phyloP scores from a whole-genome alignment of 2,888 invertebrate species.

The Cylindroiulus punctatus region DNA sequence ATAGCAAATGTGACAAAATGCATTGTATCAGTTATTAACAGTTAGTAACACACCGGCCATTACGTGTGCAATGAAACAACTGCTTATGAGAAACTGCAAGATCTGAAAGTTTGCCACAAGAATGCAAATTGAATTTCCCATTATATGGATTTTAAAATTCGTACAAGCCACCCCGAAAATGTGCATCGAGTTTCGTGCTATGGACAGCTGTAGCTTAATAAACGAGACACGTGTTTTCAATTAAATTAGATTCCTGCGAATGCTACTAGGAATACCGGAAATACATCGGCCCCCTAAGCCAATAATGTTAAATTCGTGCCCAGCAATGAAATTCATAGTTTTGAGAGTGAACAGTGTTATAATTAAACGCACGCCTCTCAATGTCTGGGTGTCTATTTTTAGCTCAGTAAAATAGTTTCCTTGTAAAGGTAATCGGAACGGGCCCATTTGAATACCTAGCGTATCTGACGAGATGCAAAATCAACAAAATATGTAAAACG shows the following conservation, averaged over 20 bases:
- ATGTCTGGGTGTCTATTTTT: background rate
- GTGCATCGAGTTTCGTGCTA: background rate
- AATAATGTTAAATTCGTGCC: slow-evolving; percentile 27
- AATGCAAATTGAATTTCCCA: no score
- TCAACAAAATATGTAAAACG: background rate
- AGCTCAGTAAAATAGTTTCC: slow-evolving; percentile 22
- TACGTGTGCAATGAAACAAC: no score
- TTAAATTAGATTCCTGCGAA: background rate
- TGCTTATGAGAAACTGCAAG: no score
- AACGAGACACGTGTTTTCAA: slow-evolving; percentile 16
- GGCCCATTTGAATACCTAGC: background rate
- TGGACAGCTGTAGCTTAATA: background rate
- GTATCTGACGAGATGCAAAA: background rate
- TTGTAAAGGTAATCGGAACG: background rate
- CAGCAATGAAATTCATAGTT: slow-evolving; percentile 21
- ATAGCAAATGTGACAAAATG: background rate
- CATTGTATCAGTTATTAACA: background rate
- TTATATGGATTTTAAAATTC: no score
- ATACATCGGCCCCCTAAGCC: slow-evolving; percentile 2
- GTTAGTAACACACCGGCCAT: background rate
- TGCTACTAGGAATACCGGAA: background rate
- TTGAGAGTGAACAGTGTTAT: slow-evolving; percentile 11
- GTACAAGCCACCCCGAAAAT: no score
- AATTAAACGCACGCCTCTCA: background rate
- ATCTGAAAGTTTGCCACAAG: no score